These are phyloP conservation scores for Lamellibrachia satsuma DNA, from an alignment of 2,888 invertebrate genomes.

Conservation along the genomic window DNA sequence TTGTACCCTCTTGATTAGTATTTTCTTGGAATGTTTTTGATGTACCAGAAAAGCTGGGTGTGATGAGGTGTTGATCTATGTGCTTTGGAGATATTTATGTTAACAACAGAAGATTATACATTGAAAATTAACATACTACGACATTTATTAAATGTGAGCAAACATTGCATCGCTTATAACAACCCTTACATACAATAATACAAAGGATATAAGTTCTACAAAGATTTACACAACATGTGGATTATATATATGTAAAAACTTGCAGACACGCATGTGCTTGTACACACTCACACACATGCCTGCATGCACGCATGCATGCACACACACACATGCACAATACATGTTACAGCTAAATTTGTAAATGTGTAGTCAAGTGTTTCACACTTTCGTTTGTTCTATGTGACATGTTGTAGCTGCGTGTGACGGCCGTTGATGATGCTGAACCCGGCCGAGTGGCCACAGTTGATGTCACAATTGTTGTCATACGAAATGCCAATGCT, in stretches of 20 bases:
- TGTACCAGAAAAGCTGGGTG: background rate
- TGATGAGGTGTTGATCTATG: background rate
- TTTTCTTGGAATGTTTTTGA: background rate
- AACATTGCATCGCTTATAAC: background rate
- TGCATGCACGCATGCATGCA: background rate
- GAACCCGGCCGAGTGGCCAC: conserved; percentile 47
- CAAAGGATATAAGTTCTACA: background rate
- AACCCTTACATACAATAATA: background rate
- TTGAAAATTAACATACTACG: too few species aligned
- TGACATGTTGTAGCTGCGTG: conserved; percentile 39
- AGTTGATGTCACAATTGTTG: conserved; percentile 53
- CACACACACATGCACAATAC: background rate
- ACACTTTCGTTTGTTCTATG: background rate
- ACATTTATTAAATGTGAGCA: too few species aligned
- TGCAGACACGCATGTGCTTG: background rate
- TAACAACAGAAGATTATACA: too few species aligned
- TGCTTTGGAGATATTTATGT: background rate
- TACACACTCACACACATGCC: background rate
- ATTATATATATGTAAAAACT: background rate
- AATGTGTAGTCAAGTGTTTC: background rate
- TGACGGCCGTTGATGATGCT: conserved; percentile 50
- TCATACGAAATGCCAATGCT: conserved; percentile 53
- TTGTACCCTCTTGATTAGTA: too few species aligned
- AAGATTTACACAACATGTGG: too few species aligned
- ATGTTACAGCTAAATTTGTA: background rate